A percentile compares a stretch with the other conserved stretches of the same genome.
phyloP scores from a whole-genome alignment of 2,113 vertebrate species.

The Muscicapa adusta region DNA sequence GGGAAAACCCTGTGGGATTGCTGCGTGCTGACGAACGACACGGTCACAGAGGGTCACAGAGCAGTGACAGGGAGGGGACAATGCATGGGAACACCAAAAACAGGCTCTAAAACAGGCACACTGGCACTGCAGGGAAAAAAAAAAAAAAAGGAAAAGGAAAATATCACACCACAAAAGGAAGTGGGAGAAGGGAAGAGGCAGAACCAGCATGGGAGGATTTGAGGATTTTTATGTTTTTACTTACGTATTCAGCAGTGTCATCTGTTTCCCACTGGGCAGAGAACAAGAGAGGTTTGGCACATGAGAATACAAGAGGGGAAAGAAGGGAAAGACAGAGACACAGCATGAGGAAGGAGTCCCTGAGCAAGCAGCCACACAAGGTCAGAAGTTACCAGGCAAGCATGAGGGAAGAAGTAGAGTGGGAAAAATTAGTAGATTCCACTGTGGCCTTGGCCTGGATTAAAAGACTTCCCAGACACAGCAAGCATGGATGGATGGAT shows the following conservation, averaged over 20 bases:
- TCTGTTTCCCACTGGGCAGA: slow-evolving; percentile 96
- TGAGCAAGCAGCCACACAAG: slow-evolving; percentile 38
- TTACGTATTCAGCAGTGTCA: slow-evolving; percentile 97
- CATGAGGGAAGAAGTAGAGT: slow-evolving; percentile 34
- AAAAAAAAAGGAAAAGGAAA: not conserved
- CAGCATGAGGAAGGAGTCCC: slow-evolving; percentile 69
- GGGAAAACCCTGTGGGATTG: slow-evolving; percentile 7
- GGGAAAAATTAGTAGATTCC: slow-evolving; percentile 30
- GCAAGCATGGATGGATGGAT: not conserved
- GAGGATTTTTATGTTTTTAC: slow-evolving; percentile 57
- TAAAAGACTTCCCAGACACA: not conserved
- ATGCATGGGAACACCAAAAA: not conserved
- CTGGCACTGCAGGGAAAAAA: not conserved
- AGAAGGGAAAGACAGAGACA: slow-evolving; percentile 73
- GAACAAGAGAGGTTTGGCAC: slow-evolving; percentile 75
- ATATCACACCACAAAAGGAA: slow-evolving; percentile 21
- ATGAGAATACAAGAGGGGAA: slow-evolving; percentile 74
- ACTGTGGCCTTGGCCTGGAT: not conserved
- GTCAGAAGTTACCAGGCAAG: slow-evolving; percentile 44
- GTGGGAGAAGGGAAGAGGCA: not conserved
- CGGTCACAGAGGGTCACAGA: not conserved
- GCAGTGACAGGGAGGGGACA: not conserved
- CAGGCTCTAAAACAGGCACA: not conserved
- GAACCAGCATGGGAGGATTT: not conserved
- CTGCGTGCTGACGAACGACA: not conserved